These are phyloP conservation scores for Hirundo rustica DNA, from an alignment of 2,797 vertebrate genomes.

Conservation along the genomic window DNA sequence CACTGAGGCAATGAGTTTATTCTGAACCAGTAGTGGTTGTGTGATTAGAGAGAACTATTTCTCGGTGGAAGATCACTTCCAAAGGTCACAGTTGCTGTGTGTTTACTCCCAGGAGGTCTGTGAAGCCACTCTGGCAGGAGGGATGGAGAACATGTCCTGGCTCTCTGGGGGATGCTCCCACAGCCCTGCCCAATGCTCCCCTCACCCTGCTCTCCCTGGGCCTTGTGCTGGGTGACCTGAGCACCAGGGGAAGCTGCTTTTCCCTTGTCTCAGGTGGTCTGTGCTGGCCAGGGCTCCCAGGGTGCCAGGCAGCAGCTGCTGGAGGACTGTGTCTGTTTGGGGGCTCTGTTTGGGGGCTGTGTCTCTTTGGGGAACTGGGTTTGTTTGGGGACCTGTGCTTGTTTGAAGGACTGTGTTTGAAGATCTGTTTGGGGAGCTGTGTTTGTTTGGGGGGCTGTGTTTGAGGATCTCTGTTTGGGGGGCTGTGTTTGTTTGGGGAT, in stretches of 20 bases:
- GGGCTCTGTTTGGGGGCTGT: background rate
- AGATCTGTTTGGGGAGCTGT: background rate
- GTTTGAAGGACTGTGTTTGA: too few species aligned
- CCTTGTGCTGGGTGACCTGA: background rate
- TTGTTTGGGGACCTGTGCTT: background rate
- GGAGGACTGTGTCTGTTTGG: background rate
- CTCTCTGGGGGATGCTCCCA: background rate
- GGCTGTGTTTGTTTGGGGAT: background rate
- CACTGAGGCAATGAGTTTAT: background rate
- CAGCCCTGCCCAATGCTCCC: background rate
- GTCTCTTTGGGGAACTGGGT: background rate
- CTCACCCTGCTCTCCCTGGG: background rate
- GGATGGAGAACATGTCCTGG: background rate
- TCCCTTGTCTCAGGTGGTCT: background rate
- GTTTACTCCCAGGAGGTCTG: constrained; percentile 38
- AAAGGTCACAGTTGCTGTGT: constrained; percentile 63
- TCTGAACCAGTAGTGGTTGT: background rate
- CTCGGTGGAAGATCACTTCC: background rate
- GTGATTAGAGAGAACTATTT: background rate
- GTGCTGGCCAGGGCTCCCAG: background rate
- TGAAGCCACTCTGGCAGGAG: constrained; percentile 1
- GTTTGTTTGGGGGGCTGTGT: background rate
- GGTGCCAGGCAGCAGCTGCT: background rate
- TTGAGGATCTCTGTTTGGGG: background rate
- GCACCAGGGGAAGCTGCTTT: background rate